Base-by-base conservation (phyloP, 2,113 vertebrate genomes). In the Tetraodon nigroviridis region DNA sequence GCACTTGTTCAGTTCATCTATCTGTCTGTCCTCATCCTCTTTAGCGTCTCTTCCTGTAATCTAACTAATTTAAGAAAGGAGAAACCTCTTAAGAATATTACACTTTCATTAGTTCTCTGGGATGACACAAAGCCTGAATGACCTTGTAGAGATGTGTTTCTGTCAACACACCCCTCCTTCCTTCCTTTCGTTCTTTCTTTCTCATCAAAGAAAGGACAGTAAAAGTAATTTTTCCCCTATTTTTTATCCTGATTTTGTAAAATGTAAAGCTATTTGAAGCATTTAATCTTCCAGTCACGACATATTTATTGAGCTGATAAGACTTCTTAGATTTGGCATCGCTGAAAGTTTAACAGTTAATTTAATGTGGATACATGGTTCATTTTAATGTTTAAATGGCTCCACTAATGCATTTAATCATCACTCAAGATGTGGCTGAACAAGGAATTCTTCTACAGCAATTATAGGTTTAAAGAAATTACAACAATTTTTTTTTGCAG, bases 381-480 rank as follows among this genome's bases (percentile, higher is more conserved):
- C 42, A 51, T 62, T 62, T 62, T 55, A 66, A 51, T 61, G 65
- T 56, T 42, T 3, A 51, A 59, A 32, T 22, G 16, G 22, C 27
- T 61, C 24, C 10, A 18, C 45, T 55, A 18, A 69, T 63, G 45
- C 51, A 51, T 67, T 22, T 44, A 71, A 73, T 58, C 24, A 56
- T 59, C 21, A 19, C 10, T 67, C 18, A 68, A 68, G 42, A 37
- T 73, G 58, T 69, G 61, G 91, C 92, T 92, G 90, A 90, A 91
- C 87, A 89, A 86, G 63, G 90, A 92, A 94, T 92, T 89, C 88
- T 88, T 90, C 89, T 40, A 49, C 12, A 27, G 86, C 88, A 92
- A 94, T 93, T 95, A 93, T 91, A 89, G 87, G 78, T 94, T 94
- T 92, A 92, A 91, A 93, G 85, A 90, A 67, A 93, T 93, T 91